Percentiles rank a stretch among this genome's conserved stretches.
phyloP scores from a whole-genome alignment of 2,797 vertebrate genomes.

The Mus caroli region DNA sequence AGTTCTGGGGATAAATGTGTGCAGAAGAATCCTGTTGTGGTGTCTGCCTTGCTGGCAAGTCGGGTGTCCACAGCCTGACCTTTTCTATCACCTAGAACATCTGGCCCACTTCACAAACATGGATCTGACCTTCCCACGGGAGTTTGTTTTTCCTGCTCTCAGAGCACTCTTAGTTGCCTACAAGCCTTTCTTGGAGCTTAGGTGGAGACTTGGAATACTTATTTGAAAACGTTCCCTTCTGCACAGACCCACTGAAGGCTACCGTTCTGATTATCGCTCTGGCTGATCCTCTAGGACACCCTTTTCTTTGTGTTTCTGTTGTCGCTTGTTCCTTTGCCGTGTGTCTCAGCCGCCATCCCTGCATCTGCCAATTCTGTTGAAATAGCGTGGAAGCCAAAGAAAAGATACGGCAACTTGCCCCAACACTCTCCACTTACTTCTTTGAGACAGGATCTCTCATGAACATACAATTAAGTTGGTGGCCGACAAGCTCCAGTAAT shows the following conservation, averaged over 20 bases:
- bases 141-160: background rate
- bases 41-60: too few species aligned
- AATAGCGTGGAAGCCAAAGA: background rate
- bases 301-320: slow-evolving; percentile 14
- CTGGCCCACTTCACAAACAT: background rate
- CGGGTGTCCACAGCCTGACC: too few species aligned
- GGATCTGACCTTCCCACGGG: background rate
- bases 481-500: background rate
- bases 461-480: background rate
- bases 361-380: background rate
- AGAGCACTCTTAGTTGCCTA: slow-evolving; percentile 15
- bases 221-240: background rate
- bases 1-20: too few species aligned
- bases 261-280: background rate
- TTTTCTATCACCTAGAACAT: background rate
- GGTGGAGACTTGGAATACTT: background rate
- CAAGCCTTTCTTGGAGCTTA: background rate
- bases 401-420: background rate
- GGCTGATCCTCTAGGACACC: background rate
- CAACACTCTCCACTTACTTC: background rate
- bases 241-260: background rate
- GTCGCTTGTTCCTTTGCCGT: background rate
- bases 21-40: too few species aligned
- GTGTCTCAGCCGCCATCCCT: background rate
- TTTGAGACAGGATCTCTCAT: background rate